Conservation (phyloP, 1,140 invertebrate genomes). For the Himalopsyche phryganea region DNA sequence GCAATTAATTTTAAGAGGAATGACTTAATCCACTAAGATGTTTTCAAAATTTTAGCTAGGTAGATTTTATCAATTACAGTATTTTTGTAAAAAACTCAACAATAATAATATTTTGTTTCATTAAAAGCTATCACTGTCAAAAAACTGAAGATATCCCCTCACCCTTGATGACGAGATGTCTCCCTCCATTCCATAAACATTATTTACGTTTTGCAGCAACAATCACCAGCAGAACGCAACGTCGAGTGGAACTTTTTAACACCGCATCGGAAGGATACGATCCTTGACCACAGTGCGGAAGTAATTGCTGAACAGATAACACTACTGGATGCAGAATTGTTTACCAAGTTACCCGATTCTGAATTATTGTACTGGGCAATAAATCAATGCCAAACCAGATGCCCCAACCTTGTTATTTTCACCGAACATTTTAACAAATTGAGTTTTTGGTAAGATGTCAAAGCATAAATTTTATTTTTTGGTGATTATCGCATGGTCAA, state of each 20-base stretch:
- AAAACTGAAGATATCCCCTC: too few species aligned
- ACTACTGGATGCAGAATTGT: conserved; percentile 89
- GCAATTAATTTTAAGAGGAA: too few species aligned
- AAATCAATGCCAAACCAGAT: conserved; percentile 94
- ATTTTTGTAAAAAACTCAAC: too few species aligned
- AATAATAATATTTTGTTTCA: too few species aligned
- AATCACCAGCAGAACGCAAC: neutral
- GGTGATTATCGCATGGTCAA: too few species aligned
- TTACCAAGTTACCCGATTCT: conserved; percentile 94
- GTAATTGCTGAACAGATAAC: conserved; percentile 96
- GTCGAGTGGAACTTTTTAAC: conserved; percentile 46
- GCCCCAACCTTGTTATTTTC: conserved; percentile 95
- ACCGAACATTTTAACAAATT: conserved; percentile 99
- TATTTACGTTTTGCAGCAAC: conserved; percentile 13
- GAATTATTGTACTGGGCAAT: conserved; percentile 96
- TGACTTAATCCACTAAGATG: too few species aligned
- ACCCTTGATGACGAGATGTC: too few species aligned
- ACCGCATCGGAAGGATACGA: conserved; percentile 59
- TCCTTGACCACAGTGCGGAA: conserved; percentile 91
- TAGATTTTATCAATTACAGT: too few species aligned
- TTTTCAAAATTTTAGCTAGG: too few species aligned
- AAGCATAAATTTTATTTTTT: neutral
- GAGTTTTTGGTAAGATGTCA: conserved; percentile 89
- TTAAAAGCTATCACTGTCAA: too few species aligned
- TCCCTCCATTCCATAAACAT: too few species aligned